Evolutionary conservation across 2,113 vertebrate species (phyloP).

Genomic region (Terrapene triunguis): DNA sequence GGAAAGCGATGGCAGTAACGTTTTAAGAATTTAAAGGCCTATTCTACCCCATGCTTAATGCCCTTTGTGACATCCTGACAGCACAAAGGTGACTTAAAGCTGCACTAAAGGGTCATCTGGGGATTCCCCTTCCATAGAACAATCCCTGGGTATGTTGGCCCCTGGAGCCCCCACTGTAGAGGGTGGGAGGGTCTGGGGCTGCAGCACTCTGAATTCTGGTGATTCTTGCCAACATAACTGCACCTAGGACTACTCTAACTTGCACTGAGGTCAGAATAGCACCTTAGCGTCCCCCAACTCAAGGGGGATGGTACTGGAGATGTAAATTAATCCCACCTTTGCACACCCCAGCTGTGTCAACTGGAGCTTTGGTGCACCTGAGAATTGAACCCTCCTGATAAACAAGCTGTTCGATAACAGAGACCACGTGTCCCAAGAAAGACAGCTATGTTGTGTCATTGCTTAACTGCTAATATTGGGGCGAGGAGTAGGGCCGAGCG

Average conservation of each 20-base stretch:
- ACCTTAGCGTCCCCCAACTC: neutral
- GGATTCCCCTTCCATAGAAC: neutral
- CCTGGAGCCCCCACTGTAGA: neutral
- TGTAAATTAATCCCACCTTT: neutral
- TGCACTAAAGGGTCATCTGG: neutral
- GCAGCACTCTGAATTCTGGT: neutral
- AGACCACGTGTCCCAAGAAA: accelerated
- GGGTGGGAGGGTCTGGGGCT: neutral
- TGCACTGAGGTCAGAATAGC: neutral
- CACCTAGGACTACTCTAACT: neutral
- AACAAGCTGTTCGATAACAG: accelerated
- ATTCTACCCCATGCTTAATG: neutral
- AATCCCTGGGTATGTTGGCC: neutral
- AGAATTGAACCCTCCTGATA: neutral
- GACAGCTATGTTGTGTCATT: neutral
- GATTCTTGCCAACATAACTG: neutral
- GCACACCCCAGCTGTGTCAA: neutral
- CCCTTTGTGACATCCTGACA: neutral
- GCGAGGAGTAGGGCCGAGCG: no score
- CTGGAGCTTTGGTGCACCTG: accelerated
- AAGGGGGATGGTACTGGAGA: neutral
- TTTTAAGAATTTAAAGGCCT: neutral
- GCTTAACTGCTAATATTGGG: neutral
- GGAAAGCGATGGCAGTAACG: neutral
- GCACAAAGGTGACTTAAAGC: neutral